Evolutionary conservation across 2,113 vertebrate genomes (phyloP).

Genomic region (Caracal caracal): DNA sequence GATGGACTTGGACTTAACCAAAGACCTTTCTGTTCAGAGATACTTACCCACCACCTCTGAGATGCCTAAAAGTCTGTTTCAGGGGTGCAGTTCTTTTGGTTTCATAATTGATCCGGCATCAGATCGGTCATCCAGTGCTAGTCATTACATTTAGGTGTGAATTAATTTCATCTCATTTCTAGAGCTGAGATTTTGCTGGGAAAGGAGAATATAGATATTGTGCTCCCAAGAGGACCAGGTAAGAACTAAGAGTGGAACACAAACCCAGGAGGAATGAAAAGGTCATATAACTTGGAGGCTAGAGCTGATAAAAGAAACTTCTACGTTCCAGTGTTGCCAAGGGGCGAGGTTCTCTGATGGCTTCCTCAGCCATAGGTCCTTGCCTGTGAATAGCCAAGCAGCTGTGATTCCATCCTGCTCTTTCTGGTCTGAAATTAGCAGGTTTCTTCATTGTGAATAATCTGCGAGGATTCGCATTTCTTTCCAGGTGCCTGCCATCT

Average conservation of each 20-base stretch:
- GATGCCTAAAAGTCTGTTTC: neutral
- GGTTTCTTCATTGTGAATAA: neutral
- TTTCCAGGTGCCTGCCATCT: neutral
- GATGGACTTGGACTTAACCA: neutral
- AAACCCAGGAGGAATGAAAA: neutral
- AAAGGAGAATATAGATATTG: neutral
- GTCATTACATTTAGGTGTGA: neutral
- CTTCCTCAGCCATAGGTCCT: neutral
- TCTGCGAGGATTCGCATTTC: neutral
- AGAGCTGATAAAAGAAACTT: neutral
- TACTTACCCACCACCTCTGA: neutral
- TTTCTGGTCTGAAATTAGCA: neutral
- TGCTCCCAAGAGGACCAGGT: neutral
- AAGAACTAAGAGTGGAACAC: neutral
- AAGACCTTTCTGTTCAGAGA: neutral
- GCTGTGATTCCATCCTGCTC: neutral
- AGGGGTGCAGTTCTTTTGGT: neutral
- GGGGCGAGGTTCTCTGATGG: neutral
- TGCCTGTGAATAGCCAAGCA: neutral
- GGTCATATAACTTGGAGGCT: neutral
- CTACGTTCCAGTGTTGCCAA: neutral
- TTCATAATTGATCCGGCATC: neutral
- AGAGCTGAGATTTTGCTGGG: neutral
- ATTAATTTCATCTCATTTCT: slow-evolving; percentile 36
- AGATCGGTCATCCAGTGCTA: neutral